phyloP scores from a whole-genome alignment of 2,113 vertebrate species.

The Chaetura pelagica region DNA sequence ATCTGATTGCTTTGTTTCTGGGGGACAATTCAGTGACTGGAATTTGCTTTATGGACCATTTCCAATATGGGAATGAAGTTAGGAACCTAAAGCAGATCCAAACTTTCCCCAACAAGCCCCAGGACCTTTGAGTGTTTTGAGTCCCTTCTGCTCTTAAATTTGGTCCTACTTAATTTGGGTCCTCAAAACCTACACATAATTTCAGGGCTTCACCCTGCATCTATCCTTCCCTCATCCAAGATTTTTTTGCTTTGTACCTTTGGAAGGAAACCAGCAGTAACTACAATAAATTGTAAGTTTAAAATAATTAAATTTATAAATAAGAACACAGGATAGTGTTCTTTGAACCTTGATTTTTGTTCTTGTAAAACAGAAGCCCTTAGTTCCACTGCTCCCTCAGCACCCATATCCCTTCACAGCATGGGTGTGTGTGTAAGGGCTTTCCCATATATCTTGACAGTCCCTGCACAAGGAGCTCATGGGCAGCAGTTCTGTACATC shows the following conservation, averaged over 20 bases:
- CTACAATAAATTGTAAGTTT: background rate
- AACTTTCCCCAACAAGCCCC: background rate
- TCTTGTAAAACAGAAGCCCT: background rate
- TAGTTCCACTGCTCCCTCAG: background rate
- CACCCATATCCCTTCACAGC: rapidly evolving
- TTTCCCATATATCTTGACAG: background rate
- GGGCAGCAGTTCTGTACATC: background rate
- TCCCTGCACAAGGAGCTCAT: background rate
- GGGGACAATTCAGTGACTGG: background rate
- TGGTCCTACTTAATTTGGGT: background rate
- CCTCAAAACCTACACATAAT: background rate
- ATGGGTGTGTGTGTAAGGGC: rapidly evolving
- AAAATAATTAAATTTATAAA: background rate
- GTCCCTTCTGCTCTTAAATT: background rate
- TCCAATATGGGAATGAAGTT: background rate
- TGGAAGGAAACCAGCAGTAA: background rate
- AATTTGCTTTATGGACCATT: background rate
- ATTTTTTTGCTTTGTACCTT: background rate
- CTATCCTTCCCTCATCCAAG: background rate
- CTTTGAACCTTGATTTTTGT: background rate
- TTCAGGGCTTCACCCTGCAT: background rate
- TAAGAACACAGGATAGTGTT: rapidly evolving
- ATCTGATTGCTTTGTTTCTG: background rate
- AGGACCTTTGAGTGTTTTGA: background rate
- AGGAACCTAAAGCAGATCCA: background rate